phyloP scores from a whole-genome alignment of 1,140 invertebrate genomes.

The Drosophila rhopaloa region DNA sequence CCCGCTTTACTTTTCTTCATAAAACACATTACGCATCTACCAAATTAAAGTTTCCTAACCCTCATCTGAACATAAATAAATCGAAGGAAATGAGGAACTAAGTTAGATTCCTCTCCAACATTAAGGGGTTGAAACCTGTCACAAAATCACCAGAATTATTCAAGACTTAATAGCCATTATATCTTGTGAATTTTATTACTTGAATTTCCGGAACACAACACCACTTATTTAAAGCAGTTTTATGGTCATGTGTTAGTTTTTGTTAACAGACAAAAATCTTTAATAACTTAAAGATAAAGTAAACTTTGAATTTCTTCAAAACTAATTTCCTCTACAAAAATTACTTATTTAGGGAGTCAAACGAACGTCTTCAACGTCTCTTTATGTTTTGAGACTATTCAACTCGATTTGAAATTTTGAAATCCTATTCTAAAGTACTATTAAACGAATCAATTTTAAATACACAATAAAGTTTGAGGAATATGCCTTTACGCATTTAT shows the following conservation, averaged over 20 bases:
- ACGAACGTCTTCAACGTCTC: no score
- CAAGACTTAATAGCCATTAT: conserved; percentile 4
- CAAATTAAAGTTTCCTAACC: conserved; percentile 27
- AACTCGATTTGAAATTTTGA: no score
- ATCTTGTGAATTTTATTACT: not conserved
- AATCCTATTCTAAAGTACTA: no score
- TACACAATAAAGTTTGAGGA: no score
- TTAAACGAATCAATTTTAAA: no score
- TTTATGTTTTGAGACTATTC: no score
- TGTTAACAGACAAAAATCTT: no score
- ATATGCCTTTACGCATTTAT: no score
- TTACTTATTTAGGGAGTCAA: no score
- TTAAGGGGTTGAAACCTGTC: conserved; percentile 29
- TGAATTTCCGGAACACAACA: not conserved
- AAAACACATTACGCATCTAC: conserved; percentile 1
- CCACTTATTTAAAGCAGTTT: not conserved
- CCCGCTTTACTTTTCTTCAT: not conserved
- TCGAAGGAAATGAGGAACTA: not conserved
- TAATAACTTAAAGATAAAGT: not conserved
- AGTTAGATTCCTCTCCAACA: not conserved
- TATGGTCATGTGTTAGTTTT: not conserved
- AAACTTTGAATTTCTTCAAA: not conserved
- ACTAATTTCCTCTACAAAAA: no score
- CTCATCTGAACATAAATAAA: conserved; percentile 7
- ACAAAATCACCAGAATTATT: conserved; percentile 13